phyloP scores from a whole-genome alignment of 2,113 vertebrate genomes.

The Garra rufa region DNA sequence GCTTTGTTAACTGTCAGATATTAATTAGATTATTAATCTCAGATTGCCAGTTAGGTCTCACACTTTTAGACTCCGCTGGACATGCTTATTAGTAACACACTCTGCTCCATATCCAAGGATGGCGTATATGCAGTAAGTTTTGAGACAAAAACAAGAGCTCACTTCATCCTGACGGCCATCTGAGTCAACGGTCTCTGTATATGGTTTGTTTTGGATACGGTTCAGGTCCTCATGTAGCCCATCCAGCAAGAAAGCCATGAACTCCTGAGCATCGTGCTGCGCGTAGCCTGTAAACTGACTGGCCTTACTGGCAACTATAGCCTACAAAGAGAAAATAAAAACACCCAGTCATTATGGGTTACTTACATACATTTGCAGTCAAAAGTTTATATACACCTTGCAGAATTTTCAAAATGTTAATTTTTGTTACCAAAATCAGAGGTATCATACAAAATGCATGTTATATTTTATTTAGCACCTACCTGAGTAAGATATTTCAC shows the following conservation, averaged over 20 bases:
- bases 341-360: background rate
- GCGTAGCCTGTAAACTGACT: constrained; percentile 98
- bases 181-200: constrained; percentile 94
- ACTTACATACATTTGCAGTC: background rate
- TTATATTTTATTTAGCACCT: too few relatives aligned
- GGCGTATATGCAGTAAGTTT: background rate
- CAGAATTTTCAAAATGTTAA: too few relatives aligned
- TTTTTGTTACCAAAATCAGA: too few relatives aligned
- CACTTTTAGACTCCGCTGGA: background rate
- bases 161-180: constrained; percentile 96
- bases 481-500: too few relatives aligned
- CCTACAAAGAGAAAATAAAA: constrained; percentile 69
- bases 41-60: too few relatives aligned
- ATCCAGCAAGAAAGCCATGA: constrained; percentile 97
- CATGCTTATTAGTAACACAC: background rate
- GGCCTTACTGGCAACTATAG: constrained; percentile 96
- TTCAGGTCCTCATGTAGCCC: constrained; percentile 98
- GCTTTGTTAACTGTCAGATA: background rate
- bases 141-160: background rate
- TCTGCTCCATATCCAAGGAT: background rate
- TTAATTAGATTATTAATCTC: too few relatives aligned
- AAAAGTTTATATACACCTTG: too few relatives aligned
- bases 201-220: constrained; percentile 97
- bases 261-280: constrained; percentile 97
- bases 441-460: too few relatives aligned